Conservation (phyloP, 92 coral and sea anemone genomes). For the Zoanthus sociatus region DNA sequence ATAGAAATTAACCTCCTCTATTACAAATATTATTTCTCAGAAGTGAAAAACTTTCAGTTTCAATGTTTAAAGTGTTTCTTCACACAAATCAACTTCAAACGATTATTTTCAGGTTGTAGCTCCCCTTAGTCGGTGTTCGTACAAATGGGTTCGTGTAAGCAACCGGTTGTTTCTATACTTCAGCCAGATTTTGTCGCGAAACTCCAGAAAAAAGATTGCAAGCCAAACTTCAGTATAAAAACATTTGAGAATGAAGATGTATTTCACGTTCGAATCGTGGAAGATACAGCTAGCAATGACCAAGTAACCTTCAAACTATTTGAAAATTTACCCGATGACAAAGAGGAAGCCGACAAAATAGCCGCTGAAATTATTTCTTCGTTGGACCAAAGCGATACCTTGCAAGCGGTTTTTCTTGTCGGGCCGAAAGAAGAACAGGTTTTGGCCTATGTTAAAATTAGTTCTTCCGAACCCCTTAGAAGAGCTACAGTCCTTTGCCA, state of each 20-base stretch:
- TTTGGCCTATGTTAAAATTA: conserved; percentile 60
- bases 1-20: not conserved
- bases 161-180: conserved; percentile 78
- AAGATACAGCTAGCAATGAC: conserved; percentile 1
- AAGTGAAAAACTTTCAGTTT: not conserved
- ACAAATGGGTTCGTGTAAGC: conserved; percentile 28
- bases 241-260: conserved; percentile 78
- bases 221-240: conserved; percentile 59
- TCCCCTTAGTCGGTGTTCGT: not conserved
- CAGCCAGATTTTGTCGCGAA: conserved; percentile 89
- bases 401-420: conserved; percentile 72
- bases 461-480: conserved; percentile 45
- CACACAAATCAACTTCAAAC: not conserved
- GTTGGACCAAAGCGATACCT: conserved; percentile 45
- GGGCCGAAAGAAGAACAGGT: conserved; percentile 62
- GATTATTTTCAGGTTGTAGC: not conserved
- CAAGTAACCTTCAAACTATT: conserved; percentile 69
- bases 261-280: conserved; percentile 71
- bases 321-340: conserved; percentile 61
- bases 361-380: conserved; percentile 38
- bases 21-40: not conserved
- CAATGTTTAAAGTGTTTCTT: not conserved
- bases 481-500: conserved; percentile 80
- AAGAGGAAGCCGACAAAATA: conserved; percentile 19
- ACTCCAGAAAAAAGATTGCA: conserved; percentile 56